These are phyloP conservation scores for Amphibalanus amphitrite DNA, from an alignment of 1,140 invertebrate genomes.

Conservation along the genomic window DNA sequence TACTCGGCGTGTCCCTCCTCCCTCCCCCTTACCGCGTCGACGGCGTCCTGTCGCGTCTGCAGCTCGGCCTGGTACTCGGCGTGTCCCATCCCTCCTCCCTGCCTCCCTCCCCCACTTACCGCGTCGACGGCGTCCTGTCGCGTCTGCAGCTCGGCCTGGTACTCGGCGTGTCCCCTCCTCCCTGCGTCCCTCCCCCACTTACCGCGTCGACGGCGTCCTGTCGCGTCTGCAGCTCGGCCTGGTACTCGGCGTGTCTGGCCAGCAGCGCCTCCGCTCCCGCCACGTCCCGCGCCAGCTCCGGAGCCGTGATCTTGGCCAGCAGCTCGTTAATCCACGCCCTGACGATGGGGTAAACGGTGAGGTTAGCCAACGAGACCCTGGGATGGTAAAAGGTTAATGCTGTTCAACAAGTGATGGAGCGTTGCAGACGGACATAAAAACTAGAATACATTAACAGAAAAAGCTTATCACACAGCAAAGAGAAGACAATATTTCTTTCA, in stretches of 20 bases:
- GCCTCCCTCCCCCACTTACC: no score
- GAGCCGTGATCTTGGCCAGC: conserved; percentile 74
- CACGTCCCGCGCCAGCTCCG: conserved; percentile 67
- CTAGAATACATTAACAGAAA: conserved; percentile 1
- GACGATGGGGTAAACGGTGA: no score
- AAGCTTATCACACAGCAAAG: conserved; percentile 4
- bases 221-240: conserved; percentile 71
- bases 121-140: no score
- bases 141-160: no score
- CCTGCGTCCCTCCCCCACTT: conserved; percentile 46
- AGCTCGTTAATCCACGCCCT: conserved; percentile 86
- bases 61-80: no score
- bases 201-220: conserved; percentile 65
- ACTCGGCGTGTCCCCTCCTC: no score
- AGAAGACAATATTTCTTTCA: conserved; percentile 3
- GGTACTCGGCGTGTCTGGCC: conserved; percentile 69
- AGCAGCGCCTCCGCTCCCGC: conserved; percentile 62
- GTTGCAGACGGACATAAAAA: conserved; percentile 2
- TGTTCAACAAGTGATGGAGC: no score
- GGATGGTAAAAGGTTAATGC: no score
- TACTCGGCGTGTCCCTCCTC: no score
- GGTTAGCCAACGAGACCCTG: no score
- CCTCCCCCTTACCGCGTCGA: no score
- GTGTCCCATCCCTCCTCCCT: conserved; percentile 6
- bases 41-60: no score